Evolutionary conservation across 92 coral and sea anemone species (phyloP).

Genomic region (Hydrozoanthus gracilis): DNA sequence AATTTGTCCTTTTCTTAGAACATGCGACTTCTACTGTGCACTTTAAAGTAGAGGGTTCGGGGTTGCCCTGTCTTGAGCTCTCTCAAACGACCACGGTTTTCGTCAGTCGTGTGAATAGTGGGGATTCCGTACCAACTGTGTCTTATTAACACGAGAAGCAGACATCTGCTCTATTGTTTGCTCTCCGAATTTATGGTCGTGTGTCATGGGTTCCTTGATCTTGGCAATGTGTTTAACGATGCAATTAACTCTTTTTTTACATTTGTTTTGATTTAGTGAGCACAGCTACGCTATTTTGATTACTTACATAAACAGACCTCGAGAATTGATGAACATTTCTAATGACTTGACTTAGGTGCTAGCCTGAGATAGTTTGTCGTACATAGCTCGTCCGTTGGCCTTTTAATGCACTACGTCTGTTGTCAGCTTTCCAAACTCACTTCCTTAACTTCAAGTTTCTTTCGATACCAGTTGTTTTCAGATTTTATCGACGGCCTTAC

Average conservation of each 20-base stretch:
- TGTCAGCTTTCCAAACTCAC: neutral
- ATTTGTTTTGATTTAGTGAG: constrained; percentile 17
- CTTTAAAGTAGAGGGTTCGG: neutral
- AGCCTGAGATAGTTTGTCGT: neutral
- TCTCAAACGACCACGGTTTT: neutral
- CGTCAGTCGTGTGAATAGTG: neutral
- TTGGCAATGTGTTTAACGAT: constrained; percentile 8
- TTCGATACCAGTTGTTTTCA: neutral
- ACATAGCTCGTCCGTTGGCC: constrained; percentile 4
- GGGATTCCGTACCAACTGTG: neutral
- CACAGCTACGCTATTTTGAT: neutral
- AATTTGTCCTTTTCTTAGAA: neutral
- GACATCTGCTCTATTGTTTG: neutral
- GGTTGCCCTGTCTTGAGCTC: neutral
- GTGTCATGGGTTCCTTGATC: constrained; percentile 23
- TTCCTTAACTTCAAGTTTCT: neutral
- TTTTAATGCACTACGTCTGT: constrained; percentile 1
- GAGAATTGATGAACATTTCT: constrained; percentile 7
- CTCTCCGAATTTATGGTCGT: neutral
- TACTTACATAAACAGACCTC: neutral
- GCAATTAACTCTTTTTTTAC: constrained; percentile 2
- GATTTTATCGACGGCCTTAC: neutral
- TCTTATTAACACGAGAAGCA: neutral
- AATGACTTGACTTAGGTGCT: neutral
- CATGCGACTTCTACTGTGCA: neutral